Evolutionary conservation across 2,113 vertebrate genomes (phyloP), one percentile per base, ranked within the genome.

Genomic region (Jaculus jaculus): DNA sequence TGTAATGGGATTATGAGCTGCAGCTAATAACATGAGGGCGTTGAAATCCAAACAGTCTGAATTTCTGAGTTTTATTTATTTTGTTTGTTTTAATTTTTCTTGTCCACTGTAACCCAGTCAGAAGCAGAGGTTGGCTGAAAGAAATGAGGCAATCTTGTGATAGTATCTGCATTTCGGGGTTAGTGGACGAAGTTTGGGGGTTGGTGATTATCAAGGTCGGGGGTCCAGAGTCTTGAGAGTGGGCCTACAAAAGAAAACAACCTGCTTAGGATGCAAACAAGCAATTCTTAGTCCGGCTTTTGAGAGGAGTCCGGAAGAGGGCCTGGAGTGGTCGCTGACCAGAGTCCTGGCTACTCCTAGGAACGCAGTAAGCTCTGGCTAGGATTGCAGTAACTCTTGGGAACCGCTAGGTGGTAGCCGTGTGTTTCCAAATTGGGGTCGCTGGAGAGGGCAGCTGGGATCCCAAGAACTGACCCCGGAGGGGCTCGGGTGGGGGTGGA

Each of bases 401-500:
- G 1, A 8, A 8, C 77, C 97, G 51, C 96, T 96, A 93, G 97
- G 94, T 97, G 97, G 95, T 86, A 92, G 92, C 77, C 90, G 80
- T 73, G 94, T 77, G 96, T 94, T 97, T 96, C 80, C 90, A 78
- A 84, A 96, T 79, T 74, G 32, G 17, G 7, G 18, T 87, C 1
- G 66, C 23, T 1, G 1, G 23, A 32, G 77, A 90, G 85, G 42
- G 80, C 51, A 16, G 71, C 78, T 79, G 87, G 82, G 85, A 88
- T 58, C 87, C 39, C 0, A 0, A 61, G 90, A 78, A 91, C 79
- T 68, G 23, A 87, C 65, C 89, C 39, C 0, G 2, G 61, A 63
- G 79, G 66, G 32, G 21, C 26, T 47, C 24, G 51, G 65, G 60
- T 69, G 37, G 47, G 28, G 60, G 78, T 34, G 60, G 58, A 42